Conservation (phyloP, 1,140 invertebrate species). For the Drosophila kurseongensis region DNA sequence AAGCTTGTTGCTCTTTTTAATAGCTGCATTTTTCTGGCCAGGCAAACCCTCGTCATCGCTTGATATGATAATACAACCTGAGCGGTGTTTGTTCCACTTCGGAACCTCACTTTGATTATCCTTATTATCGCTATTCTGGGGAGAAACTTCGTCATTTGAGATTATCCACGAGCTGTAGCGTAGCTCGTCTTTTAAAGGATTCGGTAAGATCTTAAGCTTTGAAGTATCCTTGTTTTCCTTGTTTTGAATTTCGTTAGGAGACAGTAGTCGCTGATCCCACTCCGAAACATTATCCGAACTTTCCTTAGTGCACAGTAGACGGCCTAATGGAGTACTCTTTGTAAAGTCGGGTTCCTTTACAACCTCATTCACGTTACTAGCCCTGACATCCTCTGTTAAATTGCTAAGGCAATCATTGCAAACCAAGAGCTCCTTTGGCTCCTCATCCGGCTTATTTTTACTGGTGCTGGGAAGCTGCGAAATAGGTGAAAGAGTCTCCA, state of each 20-base stretch:
- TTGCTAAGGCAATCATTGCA: background rate
- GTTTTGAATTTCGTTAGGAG: background rate
- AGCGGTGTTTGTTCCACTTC: too few species aligned
- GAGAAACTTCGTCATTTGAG: too few species aligned
- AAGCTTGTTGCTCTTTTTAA: background rate
- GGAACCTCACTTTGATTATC: too few species aligned
- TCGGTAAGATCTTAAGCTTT: too few species aligned
- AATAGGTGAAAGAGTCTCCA: background rate
- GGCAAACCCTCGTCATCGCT: background rate
- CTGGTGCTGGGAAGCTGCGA: background rate
- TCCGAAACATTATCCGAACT: background rate
- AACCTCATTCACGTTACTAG: background rate
- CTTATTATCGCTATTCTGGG: too few species aligned
- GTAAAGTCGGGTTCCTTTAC: background rate
- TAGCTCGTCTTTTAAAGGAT: too few species aligned
- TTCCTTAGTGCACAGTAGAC: background rate
- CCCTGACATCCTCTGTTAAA: too few species aligned
- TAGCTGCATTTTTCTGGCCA: background rate
- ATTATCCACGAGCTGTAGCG: too few species aligned
- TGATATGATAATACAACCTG: background rate
- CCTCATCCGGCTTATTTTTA: background rate
- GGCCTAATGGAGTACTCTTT: background rate
- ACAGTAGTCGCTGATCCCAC: background rate
- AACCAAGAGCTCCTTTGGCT: background rate
- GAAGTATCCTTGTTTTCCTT: background rate